These are phyloP conservation scores for Imbricaverruca yamaguchii DNA, from an alignment of 2,888 invertebrate genomes.

Conservation along the genomic window DNA sequence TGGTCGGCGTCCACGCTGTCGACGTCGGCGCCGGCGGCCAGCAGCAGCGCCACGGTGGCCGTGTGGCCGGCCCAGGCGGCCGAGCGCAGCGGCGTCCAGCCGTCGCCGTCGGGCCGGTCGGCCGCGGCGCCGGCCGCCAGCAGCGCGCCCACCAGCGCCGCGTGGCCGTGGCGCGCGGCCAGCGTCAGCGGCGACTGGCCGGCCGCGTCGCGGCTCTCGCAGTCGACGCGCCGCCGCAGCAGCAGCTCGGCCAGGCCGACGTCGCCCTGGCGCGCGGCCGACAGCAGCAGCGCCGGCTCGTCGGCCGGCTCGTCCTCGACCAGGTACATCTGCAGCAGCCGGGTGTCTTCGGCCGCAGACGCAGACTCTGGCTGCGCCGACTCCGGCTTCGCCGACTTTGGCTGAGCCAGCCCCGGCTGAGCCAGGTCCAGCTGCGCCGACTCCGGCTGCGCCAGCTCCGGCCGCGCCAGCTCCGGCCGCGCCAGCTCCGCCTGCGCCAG, in stretches of 20 bases:
- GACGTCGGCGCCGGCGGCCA: conserved; percentile 50
- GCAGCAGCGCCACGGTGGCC: conserved; percentile 40
- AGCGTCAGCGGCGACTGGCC: conserved; percentile 81
- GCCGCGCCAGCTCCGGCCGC: conserved; percentile 27
- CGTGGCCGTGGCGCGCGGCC: conserved; percentile 54
- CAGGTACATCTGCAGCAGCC: conserved; percentile 12
- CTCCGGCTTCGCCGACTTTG: background rate
- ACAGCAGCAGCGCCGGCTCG: conserved; percentile 64
- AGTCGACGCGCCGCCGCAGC: conserved; percentile 50
- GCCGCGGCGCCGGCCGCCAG: conserved; percentile 58
- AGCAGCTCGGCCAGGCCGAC: conserved; percentile 57
- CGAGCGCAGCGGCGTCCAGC: conserved; percentile 83
- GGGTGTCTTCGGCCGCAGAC: conserved; percentile 26
- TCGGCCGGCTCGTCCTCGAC: background rate
- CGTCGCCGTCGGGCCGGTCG: conserved; percentile 71
- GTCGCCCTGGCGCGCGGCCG: conserved; percentile 66
- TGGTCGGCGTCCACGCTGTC: conserved; percentile 67
- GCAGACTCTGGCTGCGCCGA: conserved; percentile 23
- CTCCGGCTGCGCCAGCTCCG: conserved; percentile 27
- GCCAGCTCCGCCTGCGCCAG: conserved; percentile 25
- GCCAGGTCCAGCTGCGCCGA: conserved; percentile 26
- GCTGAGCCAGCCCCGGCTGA: background rate
- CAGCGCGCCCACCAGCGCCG: conserved; percentile 55
- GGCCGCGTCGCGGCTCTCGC: conserved; percentile 59
- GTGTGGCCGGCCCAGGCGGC: conserved; percentile 95